Evolutionary conservation across 2,888 invertebrate genomes (phyloP).

Genomic region (Agrotis segetum): DNA sequence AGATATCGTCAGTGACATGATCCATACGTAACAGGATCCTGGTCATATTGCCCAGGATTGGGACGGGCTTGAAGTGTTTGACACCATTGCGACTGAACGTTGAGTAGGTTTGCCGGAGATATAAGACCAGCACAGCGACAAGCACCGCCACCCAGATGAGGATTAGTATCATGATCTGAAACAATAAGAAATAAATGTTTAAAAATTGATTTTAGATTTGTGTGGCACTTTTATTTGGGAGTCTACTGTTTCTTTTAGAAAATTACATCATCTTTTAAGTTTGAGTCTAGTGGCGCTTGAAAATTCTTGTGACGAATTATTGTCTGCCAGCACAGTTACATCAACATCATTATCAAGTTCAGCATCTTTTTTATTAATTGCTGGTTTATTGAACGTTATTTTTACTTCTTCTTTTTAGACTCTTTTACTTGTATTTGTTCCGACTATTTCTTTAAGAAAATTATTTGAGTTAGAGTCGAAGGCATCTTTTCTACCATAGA

Average conservation of each 20-base stretch:
- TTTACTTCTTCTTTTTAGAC: background rate
- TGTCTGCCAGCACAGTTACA: background rate
- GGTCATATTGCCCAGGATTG: slow-evolving; percentile 76
- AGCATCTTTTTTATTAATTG: background rate
- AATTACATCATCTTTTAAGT: background rate
- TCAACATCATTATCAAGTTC: background rate
- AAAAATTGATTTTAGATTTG: background rate
- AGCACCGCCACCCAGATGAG: slow-evolving; percentile 71
- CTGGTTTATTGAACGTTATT: background rate
- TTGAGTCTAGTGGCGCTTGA: background rate
- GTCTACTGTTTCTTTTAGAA: background rate
- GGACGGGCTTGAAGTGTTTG: slow-evolving; percentile 69
- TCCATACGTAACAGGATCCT: slow-evolving; percentile 60
- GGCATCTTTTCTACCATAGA: too few relatives aligned
- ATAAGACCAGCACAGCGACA: slow-evolving; percentile 65
- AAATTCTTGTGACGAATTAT: background rate
- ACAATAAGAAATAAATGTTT: slow-evolving; percentile 1
- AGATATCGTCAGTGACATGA: slow-evolving; percentile 64
- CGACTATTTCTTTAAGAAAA: too few relatives aligned
- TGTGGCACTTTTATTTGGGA: background rate
- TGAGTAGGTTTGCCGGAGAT: slow-evolving; percentile 69
- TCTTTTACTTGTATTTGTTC: too few relatives aligned
- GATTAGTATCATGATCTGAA: slow-evolving; percentile 68
- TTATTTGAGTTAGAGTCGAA: too few relatives aligned
- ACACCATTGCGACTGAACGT: slow-evolving; percentile 72